Conservation (phyloP, 2,888 invertebrate genomes). For the Carcina quercana region DNA sequence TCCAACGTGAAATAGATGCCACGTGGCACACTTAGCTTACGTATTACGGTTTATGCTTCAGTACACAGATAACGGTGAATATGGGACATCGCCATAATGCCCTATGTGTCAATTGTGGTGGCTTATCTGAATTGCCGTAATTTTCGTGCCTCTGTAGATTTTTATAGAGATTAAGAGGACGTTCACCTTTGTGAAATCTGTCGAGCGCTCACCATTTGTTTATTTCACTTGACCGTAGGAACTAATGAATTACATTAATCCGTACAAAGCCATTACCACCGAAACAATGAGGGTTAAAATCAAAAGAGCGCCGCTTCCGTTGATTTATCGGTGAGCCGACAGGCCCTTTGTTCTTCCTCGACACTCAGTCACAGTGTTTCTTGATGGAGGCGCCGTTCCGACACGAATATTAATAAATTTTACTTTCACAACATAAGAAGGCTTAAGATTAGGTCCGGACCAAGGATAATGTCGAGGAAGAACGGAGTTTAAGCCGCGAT, state of each 20-base stretch:
- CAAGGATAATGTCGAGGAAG: too few species aligned
- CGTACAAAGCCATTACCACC: conserved; percentile 23
- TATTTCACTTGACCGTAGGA: too few species aligned
- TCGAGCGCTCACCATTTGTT: too few species aligned
- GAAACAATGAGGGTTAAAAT: conserved; percentile 51
- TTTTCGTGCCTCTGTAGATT: too few species aligned
- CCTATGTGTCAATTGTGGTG: conserved; percentile 18
- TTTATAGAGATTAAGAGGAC: too few species aligned
- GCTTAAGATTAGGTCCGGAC: too few species aligned
- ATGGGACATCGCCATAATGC: conserved; percentile 29
- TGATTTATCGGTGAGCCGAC: conserved; percentile 49
- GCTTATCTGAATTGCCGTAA: conserved; percentile 24
- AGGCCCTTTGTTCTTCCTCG: conserved; percentile 43
- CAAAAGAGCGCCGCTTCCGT: conserved; percentile 49
- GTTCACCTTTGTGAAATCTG: too few species aligned
- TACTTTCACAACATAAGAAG: conserved; percentile 20
- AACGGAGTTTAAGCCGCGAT: too few species aligned
- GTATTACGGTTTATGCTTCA: conserved; percentile 19
- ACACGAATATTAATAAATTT: conserved; percentile 32
- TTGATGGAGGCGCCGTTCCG: conserved; percentile 38
- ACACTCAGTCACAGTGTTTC: conserved; percentile 37
- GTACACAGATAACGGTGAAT: conserved; percentile 40
- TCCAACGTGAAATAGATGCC: conserved; percentile 7
- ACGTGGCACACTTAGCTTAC: conserved; percentile 29
- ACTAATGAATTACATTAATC: background rate